Evolutionary conservation across 2,888 invertebrate species (phyloP).

Genomic region (Agriopis aurantiaria): DNA sequence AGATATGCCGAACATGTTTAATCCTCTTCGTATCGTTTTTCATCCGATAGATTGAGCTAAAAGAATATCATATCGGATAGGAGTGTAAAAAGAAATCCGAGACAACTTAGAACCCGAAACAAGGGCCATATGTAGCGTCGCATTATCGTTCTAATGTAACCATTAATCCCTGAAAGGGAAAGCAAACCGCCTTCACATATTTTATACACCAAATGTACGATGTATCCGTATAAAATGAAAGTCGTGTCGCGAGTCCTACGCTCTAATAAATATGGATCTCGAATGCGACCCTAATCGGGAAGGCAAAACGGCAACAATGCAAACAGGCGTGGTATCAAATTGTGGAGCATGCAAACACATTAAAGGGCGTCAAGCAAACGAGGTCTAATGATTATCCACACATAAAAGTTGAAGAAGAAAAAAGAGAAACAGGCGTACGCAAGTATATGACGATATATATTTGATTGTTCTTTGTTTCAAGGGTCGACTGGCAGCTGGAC

Average conservation of each 20-base stretch:
- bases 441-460: conserved; percentile 79
- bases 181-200: conserved; percentile 62
- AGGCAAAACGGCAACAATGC: conserved; percentile 83
- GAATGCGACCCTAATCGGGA: conserved; percentile 83
- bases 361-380: conserved; percentile 78
- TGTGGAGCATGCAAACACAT: conserved; percentile 83
- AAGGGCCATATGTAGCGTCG: conserved; percentile 27
- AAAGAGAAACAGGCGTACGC: conserved; percentile 68
- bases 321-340: conserved; percentile 83
- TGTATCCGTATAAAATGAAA: conserved; percentile 81
- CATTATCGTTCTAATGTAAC: conserved; percentile 53
- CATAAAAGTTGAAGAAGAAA: conserved; percentile 60
- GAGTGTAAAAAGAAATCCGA: conserved; percentile 14
- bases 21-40: conserved; percentile 1
- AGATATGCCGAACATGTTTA: not conserved
- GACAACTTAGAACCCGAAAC: conserved; percentile 13
- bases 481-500: conserved; percentile 77
- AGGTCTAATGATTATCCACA: conserved; percentile 81
- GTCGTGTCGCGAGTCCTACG: conserved; percentile 79
- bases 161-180: conserved; percentile 63
- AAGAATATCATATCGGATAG: conserved; percentile 3
- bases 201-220: conserved; percentile 64
- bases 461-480: conserved; percentile 81
- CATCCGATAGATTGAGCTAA: not conserved
- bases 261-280: conserved; percentile 83